These are phyloP conservation scores for Tamias sibiricus DNA, from an alignment of 2,113 vertebrate species.

Conservation along the genomic window DNA sequence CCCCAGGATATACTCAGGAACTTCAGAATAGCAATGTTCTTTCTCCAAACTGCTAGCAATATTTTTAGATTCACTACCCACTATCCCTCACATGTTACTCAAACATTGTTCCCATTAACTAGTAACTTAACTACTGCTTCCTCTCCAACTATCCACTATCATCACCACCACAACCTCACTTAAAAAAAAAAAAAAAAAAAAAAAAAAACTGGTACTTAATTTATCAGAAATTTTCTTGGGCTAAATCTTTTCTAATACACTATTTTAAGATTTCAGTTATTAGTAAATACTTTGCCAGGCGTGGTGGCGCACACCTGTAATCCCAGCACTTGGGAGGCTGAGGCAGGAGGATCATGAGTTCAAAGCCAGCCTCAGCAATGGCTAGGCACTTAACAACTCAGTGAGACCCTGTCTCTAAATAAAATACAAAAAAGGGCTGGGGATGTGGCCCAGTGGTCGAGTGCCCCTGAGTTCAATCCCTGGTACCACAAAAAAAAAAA, in stretches of 20 bases:
- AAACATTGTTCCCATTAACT: neutral
- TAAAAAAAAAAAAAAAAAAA: neutral
- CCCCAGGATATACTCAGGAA: neutral
- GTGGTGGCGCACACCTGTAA: too few species aligned
- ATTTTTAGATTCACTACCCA: conserved; percentile 5
- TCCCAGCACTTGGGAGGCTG: too few species aligned
- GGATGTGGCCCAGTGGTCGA: too few species aligned
- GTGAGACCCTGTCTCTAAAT: too few species aligned
- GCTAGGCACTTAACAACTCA: too few species aligned
- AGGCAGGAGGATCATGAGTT: too few species aligned
- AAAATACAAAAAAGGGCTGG: too few species aligned
- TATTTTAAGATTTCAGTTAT: conserved; percentile 45
- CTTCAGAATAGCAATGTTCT: neutral
- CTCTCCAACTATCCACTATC: neutral
- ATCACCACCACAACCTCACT: neutral
- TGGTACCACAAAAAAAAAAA: too few species aligned
- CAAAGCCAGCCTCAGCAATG: too few species aligned
- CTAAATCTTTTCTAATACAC: conserved; percentile 41
- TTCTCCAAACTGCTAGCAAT: neutral
- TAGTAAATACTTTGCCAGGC: neutral
- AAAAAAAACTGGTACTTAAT: neutral
- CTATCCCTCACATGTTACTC: neutral
- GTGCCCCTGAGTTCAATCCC: too few species aligned
- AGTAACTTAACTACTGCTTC: neutral
- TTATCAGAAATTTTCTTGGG: conserved; percentile 27